phyloP scores from a whole-genome alignment of 2,888 invertebrate species.

The Elegia similella region DNA sequence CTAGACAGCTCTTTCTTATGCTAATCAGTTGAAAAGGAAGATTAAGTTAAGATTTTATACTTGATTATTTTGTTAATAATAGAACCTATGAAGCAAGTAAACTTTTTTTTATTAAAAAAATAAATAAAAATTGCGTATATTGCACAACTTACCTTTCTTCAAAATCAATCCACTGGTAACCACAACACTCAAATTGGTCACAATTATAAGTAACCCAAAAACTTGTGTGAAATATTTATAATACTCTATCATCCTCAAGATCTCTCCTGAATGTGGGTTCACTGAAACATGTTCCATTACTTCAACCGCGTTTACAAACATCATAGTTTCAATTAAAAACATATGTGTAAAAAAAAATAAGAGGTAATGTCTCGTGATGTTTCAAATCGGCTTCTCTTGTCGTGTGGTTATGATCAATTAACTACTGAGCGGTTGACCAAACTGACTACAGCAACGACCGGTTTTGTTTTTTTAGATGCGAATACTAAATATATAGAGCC shows the following conservation, averaged over 20 bases:
- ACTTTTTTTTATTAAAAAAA: too few species aligned
- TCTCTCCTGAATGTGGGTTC: not conserved
- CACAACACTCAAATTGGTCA: slow-evolving; percentile 67
- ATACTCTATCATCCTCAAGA: not conserved
- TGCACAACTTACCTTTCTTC: slow-evolving; percentile 55
- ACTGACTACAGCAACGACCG: not conserved
- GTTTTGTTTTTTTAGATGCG: slow-evolving; percentile 7
- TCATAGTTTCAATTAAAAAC: not conserved
- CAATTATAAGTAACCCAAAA: slow-evolving; percentile 57
- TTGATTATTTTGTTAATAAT: too few species aligned
- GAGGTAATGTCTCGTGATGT: not conserved
- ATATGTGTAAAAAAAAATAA: not conserved
- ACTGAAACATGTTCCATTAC: not conserved
- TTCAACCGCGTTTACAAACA: not conserved
- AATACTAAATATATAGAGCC: slow-evolving; percentile 12
- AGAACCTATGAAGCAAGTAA: too few species aligned
- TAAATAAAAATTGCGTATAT: not conserved
- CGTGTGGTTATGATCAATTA: slow-evolving; percentile 1
- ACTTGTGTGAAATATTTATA: slow-evolving; percentile 4
- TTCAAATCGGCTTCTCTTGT: not conserved
- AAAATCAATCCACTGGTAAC: slow-evolving; percentile 72
- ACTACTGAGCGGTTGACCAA: not conserved
- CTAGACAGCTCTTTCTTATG: too few species aligned
- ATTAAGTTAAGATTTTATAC: too few species aligned
- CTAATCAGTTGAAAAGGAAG: too few species aligned